These are phyloP conservation scores for Gerris lacustris DNA, from an alignment of 2,888 invertebrate species.

Conservation along the genomic window DNA sequence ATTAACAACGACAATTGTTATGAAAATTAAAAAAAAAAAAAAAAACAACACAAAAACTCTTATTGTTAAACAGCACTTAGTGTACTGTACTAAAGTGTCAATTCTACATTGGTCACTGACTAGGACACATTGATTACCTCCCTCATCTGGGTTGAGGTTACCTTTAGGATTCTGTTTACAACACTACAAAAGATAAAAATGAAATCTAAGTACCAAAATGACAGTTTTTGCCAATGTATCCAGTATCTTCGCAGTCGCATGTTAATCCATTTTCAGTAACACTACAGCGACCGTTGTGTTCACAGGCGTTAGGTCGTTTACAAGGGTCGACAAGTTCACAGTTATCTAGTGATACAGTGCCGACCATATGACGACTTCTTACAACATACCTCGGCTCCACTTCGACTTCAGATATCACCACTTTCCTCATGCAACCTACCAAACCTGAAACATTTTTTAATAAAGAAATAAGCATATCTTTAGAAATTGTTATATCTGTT, in stretches of 20 bases:
- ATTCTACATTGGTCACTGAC: too few species aligned
- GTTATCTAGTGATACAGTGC: conserved; percentile 80
- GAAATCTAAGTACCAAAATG: conserved; percentile 53
- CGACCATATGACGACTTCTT: conserved; percentile 69
- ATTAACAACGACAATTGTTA: too few species aligned
- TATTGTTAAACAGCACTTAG: too few species aligned
- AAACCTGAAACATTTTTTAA: conserved; percentile 45
- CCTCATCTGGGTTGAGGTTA: too few species aligned
- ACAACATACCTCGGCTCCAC: conserved; percentile 71
- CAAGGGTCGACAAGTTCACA: conserved; percentile 84
- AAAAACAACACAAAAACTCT: too few species aligned
- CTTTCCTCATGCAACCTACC: conserved; percentile 83
- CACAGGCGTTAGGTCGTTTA: conserved; percentile 77
- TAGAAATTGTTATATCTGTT: too few species aligned
- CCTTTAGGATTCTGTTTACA: too few species aligned
- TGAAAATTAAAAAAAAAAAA: too few species aligned
- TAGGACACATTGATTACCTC: too few species aligned
- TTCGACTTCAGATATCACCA: conserved; percentile 65
- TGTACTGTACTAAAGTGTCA: too few species aligned
- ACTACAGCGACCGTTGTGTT: conserved; percentile 82
- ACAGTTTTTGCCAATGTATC: conserved; percentile 86
- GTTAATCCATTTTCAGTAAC: conserved; percentile 75
- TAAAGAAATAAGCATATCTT: not conserved
- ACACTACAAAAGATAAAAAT: not conserved
- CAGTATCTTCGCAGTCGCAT: conserved; percentile 81